Base-by-base conservation (phyloP, 2,113 vertebrate species). In the Ardeotis arabs region DNA sequence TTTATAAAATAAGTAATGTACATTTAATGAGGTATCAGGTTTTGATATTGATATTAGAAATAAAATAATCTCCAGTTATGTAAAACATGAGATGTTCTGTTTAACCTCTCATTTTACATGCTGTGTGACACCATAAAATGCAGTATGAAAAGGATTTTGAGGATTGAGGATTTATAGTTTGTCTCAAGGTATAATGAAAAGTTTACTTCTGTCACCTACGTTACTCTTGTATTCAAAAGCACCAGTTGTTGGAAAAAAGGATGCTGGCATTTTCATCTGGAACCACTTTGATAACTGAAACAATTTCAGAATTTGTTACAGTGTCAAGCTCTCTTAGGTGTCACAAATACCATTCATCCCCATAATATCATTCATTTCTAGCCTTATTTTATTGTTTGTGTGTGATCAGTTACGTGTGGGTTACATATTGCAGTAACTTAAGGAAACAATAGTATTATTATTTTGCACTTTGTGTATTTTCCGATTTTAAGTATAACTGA, bases 391-490 rank as follows among this genome's bases (percentile, higher is more conserved):
- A 91, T 60, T 81, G 55, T 81, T 93, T 90, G 12, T 80, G 59
- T 82, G 74, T 60, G 84, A 92, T 95, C 93, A 90, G 56, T 89
- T 90, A 94, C 78, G 75, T 63, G 47, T 88, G 69, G 72, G 64
- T 97, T 95, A 85, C 84, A 8, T 91, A 85, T 90, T 92, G 49
- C 84, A 87, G 67, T 95, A 97, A 87, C 45, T 82, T 93, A 95
- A 89, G 88, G 88, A 86, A 94, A 78, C 25, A 87, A 84, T 83
- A 75, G 15, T 91, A 68, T 9, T 89, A 31, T 15, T 83, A 11
- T 59, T 84, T 62, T 78, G 64, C 6, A 25, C 69, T 95, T 84
- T 94, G 45, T 76, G 25, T 92, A 60, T 93, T 83, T 64, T 72
- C 47, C 80, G 53, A 19, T 82, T 95, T 93, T 89, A 58, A 87